These are phyloP conservation scores for Sinotaia quadrata DNA, from an alignment of 2,888 invertebrate genomes.

Conservation along the genomic window DNA sequence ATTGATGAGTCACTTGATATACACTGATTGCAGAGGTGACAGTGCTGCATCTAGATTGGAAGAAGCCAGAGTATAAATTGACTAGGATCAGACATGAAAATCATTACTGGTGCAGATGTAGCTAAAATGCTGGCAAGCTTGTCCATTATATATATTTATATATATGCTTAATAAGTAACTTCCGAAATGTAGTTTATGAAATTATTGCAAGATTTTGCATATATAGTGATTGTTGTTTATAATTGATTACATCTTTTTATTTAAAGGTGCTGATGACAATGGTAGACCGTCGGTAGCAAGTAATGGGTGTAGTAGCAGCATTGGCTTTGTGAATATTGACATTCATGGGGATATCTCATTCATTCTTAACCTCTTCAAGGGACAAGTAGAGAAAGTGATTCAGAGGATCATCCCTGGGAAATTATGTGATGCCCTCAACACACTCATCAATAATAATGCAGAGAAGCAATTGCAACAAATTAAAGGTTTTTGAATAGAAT, in stretches of 20 bases:
- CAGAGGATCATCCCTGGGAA: conserved; percentile 15
- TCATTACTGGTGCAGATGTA: no score
- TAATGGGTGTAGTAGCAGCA: conserved; percentile 16
- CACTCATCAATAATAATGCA: conserved; percentile 21
- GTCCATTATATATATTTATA: no score
- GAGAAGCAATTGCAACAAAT: conserved; percentile 19
- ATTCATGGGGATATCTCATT: conserved; percentile 35
- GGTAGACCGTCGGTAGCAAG: conserved; percentile 28
- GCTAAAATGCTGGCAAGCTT: no score
- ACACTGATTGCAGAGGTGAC: no score
- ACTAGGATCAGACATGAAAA: no score
- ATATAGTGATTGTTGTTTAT: no score
- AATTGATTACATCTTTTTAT: neutral
- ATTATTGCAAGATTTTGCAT: no score
- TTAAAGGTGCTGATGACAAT: conserved; percentile 14
- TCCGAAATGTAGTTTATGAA: no score
- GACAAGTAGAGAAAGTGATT: conserved; percentile 24
- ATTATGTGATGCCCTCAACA: conserved; percentile 19
- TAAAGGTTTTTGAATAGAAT: conserved; percentile 17
- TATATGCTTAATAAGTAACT: no score
- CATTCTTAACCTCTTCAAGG: conserved; percentile 32
- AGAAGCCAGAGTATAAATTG: no score
- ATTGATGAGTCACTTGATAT: no score
- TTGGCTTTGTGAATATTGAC: conserved; percentile 23
- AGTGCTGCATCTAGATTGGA: no score